Evolutionary conservation across 2,113 vertebrate species (phyloP).

Genomic region (Peromyscus maniculatus): DNA sequence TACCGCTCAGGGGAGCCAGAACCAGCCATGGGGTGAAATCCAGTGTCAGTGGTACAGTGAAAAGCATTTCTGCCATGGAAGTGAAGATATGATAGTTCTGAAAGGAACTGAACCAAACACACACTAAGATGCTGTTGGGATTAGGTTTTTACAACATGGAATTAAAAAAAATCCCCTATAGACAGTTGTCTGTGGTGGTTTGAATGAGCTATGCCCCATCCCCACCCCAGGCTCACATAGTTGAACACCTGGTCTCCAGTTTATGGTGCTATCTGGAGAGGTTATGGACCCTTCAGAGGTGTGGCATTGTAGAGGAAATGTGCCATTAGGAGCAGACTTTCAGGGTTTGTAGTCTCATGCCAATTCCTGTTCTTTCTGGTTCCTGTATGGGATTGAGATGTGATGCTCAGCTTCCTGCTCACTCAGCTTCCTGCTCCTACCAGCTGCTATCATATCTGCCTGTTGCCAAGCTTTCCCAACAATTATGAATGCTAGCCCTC

Average conservation of each 20-base stretch:
- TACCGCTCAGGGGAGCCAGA: not conserved
- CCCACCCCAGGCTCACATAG: not conserved
- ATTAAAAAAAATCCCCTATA: not conserved
- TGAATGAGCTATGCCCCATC: not conserved
- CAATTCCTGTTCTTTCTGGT: not conserved
- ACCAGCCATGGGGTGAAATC: not conserved
- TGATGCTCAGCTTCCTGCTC: no score
- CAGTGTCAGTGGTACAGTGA: not conserved
- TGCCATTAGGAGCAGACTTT: not conserved
- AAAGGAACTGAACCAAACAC: no score
- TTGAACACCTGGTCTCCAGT: not conserved
- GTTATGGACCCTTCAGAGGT: not conserved
- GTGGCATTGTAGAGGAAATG: not conserved
- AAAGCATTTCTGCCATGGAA: not conserved
- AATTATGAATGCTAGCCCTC: not conserved
- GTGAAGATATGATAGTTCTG: not conserved
- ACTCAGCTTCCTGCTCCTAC: no score
- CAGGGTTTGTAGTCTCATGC: not conserved
- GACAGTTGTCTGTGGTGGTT: not conserved
- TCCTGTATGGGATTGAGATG: not conserved
- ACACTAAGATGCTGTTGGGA: not conserved
- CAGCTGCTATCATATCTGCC: no score
- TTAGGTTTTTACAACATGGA: not conserved
- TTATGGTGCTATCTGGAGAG: no score
- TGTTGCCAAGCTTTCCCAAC: not conserved